Evolutionary conservation across 2,113 vertebrate species (phyloP).

Genomic region (Coptodon bakossiorum): DNA sequence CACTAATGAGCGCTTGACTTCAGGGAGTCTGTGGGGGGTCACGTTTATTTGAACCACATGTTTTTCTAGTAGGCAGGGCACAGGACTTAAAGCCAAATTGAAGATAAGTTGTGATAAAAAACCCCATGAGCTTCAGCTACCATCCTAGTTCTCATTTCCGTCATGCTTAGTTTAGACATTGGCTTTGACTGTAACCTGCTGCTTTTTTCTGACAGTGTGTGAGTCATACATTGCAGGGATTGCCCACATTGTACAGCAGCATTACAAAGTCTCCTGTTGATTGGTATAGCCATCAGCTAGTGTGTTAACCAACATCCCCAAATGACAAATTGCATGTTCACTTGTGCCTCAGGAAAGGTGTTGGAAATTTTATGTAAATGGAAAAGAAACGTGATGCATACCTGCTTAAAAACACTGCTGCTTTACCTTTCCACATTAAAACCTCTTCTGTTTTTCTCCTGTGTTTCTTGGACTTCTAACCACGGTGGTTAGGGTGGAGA

Average conservation of each 20-base stretch:
- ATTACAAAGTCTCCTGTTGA: neutral
- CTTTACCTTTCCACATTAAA: constrained; percentile 52
- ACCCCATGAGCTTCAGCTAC: neutral
- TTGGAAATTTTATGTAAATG: constrained; percentile 52
- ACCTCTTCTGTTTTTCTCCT: neutral
- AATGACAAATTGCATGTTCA: constrained; percentile 24
- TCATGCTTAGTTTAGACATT: neutral
- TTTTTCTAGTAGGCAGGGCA: constrained; percentile 42
- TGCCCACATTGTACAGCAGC: neutral
- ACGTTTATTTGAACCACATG: constrained; percentile 65
- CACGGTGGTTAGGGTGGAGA: neutral
- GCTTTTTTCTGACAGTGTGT: neutral
- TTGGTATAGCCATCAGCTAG: neutral
- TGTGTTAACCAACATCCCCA: constrained; percentile 7
- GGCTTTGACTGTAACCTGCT: neutral
- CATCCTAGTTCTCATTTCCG: constrained; percentile 2
- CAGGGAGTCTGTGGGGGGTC: constrained; percentile 49
- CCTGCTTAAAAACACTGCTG: constrained; percentile 33
- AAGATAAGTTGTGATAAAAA: constrained; percentile 42
- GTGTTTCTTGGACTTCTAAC: constrained; percentile 15
- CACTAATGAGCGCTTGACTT: constrained; percentile 56
- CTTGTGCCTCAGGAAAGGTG: neutral
- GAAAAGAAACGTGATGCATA: constrained; percentile 58
- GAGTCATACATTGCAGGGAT: constrained; percentile 1
- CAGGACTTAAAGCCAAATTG: constrained; percentile 36